Conservation (phyloP, 37 sponge, comb jelly and placozoan genomes). For the Hormiphora californensis region DNA sequence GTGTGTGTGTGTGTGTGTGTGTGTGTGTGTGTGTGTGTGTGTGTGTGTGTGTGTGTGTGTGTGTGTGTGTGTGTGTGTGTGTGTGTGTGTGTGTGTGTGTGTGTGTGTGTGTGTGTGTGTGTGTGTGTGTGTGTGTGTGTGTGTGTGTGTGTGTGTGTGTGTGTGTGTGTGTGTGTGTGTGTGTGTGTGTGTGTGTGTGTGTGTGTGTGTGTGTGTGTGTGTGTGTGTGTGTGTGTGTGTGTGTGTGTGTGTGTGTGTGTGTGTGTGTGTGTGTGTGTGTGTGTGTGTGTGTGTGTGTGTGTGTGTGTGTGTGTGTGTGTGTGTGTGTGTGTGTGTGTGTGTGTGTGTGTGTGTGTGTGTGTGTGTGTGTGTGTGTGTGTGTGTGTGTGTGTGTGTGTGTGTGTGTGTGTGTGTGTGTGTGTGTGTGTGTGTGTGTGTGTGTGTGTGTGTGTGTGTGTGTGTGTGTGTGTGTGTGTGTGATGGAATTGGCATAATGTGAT, state of each 20-base stretch:
- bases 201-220: constrained; percentile 62
- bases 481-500: constrained; percentile 39
- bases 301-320: constrained; percentile 60
- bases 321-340: constrained; percentile 61
- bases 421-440: constrained; percentile 61
- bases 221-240: constrained; percentile 60
- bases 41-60: constrained; percentile 59
- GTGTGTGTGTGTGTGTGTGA: constrained; percentile 60
- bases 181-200: constrained; percentile 64
- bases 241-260: constrained; percentile 61
- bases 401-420: constrained; percentile 60
- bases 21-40: constrained; percentile 58
- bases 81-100: constrained; percentile 46
- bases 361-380: constrained; percentile 61
- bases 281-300: constrained; percentile 61
- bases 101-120: constrained; percentile 59
- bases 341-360: constrained; percentile 61
- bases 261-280: constrained; percentile 61
- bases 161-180: constrained; percentile 61
- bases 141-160: constrained; percentile 60
- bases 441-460: constrained; percentile 61
- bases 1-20: constrained; percentile 59
- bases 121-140: constrained; percentile 58
- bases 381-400: constrained; percentile 61
- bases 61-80: constrained; percentile 59